These are phyloP conservation scores for Aegotheles bennettii DNA, from an alignment of 2,113 vertebrate species.

Conservation along the genomic window DNA sequence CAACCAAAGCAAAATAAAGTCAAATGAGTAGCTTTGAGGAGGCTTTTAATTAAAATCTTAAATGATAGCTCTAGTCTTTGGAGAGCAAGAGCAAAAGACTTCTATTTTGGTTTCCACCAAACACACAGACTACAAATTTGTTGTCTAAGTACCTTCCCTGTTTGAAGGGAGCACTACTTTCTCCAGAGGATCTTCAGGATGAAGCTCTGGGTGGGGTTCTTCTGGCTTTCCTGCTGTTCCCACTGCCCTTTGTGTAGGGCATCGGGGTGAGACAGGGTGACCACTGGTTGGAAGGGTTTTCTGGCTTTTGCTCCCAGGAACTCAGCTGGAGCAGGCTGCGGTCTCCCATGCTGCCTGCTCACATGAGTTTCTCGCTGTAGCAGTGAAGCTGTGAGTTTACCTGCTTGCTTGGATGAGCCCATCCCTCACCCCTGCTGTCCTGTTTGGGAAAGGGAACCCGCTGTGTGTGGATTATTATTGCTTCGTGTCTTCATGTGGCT, in stretches of 20 bases:
- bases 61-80: constrained; percentile 32
- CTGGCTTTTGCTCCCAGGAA: not conserved
- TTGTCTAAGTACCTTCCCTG: not conserved
- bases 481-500: not conserved
- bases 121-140: not conserved
- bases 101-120: not conserved
- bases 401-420: not conserved
- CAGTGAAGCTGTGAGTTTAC: not conserved
- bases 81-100: not conserved
- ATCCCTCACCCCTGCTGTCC: not conserved
- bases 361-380: not conserved
- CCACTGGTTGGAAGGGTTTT: not conserved
- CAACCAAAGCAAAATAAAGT: constrained; percentile 2
- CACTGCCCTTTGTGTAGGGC: not conserved
- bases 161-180: not conserved
- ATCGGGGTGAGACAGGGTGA: not conserved
- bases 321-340: not conserved
- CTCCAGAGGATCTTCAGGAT: not conserved
- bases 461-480: not conserved
- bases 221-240: not conserved
- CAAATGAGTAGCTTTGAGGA: not conserved
- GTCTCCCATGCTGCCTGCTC: not conserved
- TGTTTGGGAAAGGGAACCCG: not conserved
- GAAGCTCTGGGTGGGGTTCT: not conserved
- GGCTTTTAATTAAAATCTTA: constrained; percentile 45